These are phyloP conservation scores for Eristalinus aeneus DNA, from an alignment of 2,888 invertebrate species.

Conservation along the genomic window DNA sequence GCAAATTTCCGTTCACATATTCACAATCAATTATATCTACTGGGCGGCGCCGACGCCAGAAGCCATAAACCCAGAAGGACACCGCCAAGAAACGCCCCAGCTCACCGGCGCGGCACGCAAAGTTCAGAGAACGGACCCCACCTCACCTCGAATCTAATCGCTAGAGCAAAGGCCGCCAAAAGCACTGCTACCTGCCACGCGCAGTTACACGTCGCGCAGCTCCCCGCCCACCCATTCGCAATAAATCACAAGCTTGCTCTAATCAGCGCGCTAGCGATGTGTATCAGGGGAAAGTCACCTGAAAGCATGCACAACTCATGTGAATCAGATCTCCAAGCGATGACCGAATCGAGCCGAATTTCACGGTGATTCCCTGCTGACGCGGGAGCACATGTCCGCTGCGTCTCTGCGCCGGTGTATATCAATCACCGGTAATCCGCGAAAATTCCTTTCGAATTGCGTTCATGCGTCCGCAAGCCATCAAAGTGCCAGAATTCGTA, in stretches of 20 bases:
- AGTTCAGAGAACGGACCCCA: background rate
- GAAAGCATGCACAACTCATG: slow-evolving; percentile 5
- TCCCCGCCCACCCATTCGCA: background rate
- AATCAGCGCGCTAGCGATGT: background rate
- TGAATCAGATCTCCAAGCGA: background rate
- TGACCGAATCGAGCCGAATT: background rate
- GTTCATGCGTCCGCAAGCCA: background rate
- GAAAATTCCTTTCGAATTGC: background rate
- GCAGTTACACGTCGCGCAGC: background rate
- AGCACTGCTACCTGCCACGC: background rate
- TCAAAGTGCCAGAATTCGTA: background rate
- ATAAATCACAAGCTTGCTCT: background rate
- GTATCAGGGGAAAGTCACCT: background rate
- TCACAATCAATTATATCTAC: background rate
- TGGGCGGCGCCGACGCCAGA: background rate
- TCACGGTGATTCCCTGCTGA: background rate
- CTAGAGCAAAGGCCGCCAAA: background rate
- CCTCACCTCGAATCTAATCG: background rate
- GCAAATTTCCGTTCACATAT: background rate
- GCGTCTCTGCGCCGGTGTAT: background rate
- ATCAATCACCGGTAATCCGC: background rate
- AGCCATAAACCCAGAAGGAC: background rate
- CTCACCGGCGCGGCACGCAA: background rate
- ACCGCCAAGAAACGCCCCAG: background rate
- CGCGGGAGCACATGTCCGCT: background rate